Evolutionary conservation across 1,140 invertebrate species (phyloP).

Genomic region (Drosophila quadrilineata): DNA sequence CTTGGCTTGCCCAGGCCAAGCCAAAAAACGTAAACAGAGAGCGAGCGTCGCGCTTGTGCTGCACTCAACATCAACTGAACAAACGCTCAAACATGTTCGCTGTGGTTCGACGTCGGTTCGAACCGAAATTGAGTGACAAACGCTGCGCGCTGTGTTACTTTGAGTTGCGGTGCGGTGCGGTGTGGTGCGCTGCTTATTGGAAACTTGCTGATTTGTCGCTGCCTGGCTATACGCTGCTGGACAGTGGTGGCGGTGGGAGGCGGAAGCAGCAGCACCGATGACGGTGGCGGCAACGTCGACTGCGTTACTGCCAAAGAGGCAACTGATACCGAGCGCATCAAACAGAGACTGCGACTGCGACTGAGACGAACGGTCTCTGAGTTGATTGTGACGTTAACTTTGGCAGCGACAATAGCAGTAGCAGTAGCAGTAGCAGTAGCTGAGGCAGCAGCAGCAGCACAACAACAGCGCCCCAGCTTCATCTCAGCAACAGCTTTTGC

Average conservation of each 20-base stretch:
- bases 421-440: not conserved
- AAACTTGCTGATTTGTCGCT: slow-evolving; percentile 31
- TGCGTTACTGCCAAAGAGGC: not conserved
- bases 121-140: slow-evolving; percentile 25
- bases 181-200: slow-evolving; percentile 2
- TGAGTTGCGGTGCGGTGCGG: no score
- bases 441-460: slow-evolving; percentile 4
- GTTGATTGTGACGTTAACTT: slow-evolving; percentile 14
- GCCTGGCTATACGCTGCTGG: not conserved
- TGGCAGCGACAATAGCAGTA: slow-evolving; percentile 8
- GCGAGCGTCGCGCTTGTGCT: not conserved
- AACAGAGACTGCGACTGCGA: not conserved
- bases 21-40: slow-evolving; percentile 41
- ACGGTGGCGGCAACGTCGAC: slow-evolving; percentile 2
- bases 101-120: not conserved
- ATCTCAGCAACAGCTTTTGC: slow-evolving; percentile 38
- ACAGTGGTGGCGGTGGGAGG: not conserved
- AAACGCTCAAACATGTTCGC: slow-evolving; percentile 27
- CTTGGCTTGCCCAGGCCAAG: slow-evolving; percentile 23
- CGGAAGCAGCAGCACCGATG: not conserved
- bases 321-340: slow-evolving; percentile 39
- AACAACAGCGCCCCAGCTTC: no score
- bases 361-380: slow-evolving; percentile 1
- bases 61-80: slow-evolving; percentile 33
- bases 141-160: slow-evolving; percentile 16